These are phyloP conservation scores for Tenualosa ilisha DNA, from an alignment of 2,797 vertebrate genomes.

Conservation along the genomic window DNA sequence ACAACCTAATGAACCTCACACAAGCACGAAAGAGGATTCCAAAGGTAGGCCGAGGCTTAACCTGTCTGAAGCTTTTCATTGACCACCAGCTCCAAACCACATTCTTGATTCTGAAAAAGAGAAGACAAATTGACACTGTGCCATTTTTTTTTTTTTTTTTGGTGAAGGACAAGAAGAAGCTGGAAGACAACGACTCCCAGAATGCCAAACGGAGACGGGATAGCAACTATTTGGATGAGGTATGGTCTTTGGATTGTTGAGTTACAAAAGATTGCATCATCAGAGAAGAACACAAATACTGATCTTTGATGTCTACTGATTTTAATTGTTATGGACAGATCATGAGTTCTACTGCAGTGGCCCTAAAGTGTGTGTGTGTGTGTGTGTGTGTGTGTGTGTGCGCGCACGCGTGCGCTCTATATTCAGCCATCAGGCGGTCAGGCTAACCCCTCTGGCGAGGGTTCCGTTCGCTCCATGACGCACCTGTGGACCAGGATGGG, in stretches of 20 bases:
- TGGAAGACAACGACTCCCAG: slow-evolving; percentile 78
- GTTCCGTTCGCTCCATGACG: slow-evolving; percentile 91
- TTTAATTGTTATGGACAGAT: no score
- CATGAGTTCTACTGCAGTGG: no score
- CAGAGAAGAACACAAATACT: neutral
- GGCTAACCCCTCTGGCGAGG: slow-evolving; percentile 70
- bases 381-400: neutral
- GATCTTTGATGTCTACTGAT: neutral
- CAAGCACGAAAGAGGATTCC: slow-evolving; percentile 88
- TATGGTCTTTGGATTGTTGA: slow-evolving; percentile 46
- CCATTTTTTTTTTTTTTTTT: neutral
- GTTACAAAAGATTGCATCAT: neutral
- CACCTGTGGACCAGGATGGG: slow-evolving; percentile 93
- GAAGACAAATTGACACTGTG: neutral
- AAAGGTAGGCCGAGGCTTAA: slow-evolving; percentile 70
- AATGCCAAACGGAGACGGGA: slow-evolving; percentile 86
- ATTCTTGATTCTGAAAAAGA: neutral
- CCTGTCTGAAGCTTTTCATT: neutral
- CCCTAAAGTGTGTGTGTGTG: neutral
- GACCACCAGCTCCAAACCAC: neutral
- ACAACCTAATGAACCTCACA: slow-evolving; percentile 75
- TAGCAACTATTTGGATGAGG: slow-evolving; percentile 81
- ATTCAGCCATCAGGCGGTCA: slow-evolving; percentile 72
- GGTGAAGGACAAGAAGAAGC: slow-evolving; percentile 79
- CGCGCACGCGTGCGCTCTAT: neutral